A percentile compares a stretch with the other conserved stretches of the same genome.
Conservation (phyloP, 2,888 invertebrate genomes). For the Trimorus sp. region DNA sequence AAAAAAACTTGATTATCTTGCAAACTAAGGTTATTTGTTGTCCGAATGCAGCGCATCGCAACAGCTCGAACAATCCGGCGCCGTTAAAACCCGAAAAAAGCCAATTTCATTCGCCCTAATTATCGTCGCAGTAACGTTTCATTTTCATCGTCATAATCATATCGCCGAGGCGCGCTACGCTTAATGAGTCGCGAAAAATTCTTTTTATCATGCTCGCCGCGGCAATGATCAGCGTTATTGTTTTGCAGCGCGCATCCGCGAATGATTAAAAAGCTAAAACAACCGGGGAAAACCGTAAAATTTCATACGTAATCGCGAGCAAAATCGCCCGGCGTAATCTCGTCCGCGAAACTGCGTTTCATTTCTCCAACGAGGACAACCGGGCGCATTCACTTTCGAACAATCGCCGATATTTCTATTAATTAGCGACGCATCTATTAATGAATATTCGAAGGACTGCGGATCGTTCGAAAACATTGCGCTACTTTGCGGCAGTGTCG, state of each 20-base stretch:
- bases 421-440: constrained; percentile 71
- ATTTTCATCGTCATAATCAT: constrained; percentile 22
- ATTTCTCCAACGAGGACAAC: constrained; percentile 73
- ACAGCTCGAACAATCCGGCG: no score
- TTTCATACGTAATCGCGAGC: constrained; percentile 73
- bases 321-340: constrained; percentile 72
- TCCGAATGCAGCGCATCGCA: no score
- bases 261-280: constrained; percentile 53
- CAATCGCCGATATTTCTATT: constrained; percentile 55
- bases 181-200: constrained; percentile 30
- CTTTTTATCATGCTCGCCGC: constrained; percentile 15
- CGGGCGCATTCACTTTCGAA: constrained; percentile 66
- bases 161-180: not conserved
- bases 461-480: constrained; percentile 14
- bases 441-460: constrained; percentile 70
- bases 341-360: constrained; percentile 71
- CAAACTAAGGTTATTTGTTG: no score
- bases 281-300: constrained; percentile 69
- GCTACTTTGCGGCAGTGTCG: no score
- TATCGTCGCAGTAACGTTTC: constrained; percentile 14
- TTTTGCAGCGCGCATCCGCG: constrained; percentile 10
- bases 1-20: no score
- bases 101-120: not conserved
- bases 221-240: constrained; percentile 21
- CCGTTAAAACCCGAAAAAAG: not conserved